Conservation (phyloP, 2,113 vertebrate species). For the Hyaena hyaena region DNA sequence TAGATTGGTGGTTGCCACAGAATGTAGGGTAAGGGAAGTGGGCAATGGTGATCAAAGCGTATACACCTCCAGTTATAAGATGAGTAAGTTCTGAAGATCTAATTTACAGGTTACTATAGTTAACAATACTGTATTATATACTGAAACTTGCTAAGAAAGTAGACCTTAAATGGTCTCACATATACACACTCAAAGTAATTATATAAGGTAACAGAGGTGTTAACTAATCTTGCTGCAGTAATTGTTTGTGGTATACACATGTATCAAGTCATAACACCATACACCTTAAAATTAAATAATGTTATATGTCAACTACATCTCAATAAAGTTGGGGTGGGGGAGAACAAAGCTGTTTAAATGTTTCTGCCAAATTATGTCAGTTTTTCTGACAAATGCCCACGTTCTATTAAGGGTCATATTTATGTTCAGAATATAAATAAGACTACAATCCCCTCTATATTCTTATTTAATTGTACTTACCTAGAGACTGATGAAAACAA, state of each 20-base stretch:
- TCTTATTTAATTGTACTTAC: conserved; percentile 75
- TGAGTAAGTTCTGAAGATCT: not conserved
- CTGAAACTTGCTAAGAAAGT: not conserved
- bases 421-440: conserved; percentile 80
- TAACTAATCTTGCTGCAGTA: not conserved
- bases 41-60: not conserved
- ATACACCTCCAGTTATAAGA: not conserved
- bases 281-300: not conserved
- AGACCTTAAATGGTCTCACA: not conserved
- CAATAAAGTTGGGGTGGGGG: not conserved
- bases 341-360: conserved; percentile 59
- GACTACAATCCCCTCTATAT: conserved; percentile 53
- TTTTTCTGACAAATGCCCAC: conserved; percentile 81
- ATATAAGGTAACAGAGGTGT: not conserved
- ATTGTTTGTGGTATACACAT: not conserved
- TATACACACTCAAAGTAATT: not conserved
- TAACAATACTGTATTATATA: not conserved
- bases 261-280: not conserved
- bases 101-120: not conserved
- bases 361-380: conserved; percentile 72
- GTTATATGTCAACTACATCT: not conserved
- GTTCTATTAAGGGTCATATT: conserved; percentile 57
- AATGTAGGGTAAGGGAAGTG: not conserved
- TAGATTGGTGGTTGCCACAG: not conserved
- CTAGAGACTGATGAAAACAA: conserved; percentile 60